Conservation (phyloP, 1,140 invertebrate genomes). For the Orussus abietinus region DNA sequence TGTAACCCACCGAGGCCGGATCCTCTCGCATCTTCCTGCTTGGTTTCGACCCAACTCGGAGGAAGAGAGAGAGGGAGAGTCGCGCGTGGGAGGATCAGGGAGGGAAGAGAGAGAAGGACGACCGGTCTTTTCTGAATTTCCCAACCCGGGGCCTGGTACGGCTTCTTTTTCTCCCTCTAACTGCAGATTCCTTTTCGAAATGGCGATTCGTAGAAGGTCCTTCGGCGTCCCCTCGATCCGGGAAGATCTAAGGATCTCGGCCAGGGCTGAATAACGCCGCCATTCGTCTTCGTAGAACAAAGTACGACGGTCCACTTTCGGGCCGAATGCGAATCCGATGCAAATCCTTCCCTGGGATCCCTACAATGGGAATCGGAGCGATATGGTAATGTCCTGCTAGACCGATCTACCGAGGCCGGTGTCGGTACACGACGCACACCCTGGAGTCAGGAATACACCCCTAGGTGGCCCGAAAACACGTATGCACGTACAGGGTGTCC, state of each 20-base stretch:
- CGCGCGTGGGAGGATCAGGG: slow-evolving; percentile 3
- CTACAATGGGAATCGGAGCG: slow-evolving; percentile 25
- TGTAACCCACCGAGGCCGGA: slow-evolving; percentile 45
- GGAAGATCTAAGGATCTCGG: too few relatives aligned
- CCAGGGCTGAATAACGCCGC: slow-evolving; percentile 14
- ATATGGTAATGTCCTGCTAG: slow-evolving; percentile 17
- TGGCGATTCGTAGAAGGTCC: too few relatives aligned
- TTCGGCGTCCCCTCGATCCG: too few relatives aligned
- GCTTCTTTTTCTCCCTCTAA: too few relatives aligned
- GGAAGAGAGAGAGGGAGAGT: slow-evolving; percentile 1
- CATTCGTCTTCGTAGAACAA: slow-evolving; percentile 37
- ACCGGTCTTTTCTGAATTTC: too few relatives aligned
- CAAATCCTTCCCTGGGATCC: slow-evolving; percentile 28
- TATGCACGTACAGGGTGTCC: too few relatives aligned
- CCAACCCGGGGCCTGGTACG: too few relatives aligned
- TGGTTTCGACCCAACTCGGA: too few relatives aligned
- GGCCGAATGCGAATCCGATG: slow-evolving; percentile 34
- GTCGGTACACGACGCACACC: slow-evolving; percentile 13
- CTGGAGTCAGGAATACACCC: slow-evolving; percentile 16
- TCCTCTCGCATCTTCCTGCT: slow-evolving; percentile 40
- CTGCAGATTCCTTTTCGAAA: too few relatives aligned
- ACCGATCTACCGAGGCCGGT: too few relatives aligned
- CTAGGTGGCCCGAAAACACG: too few relatives aligned
- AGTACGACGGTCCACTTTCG: slow-evolving; percentile 34
- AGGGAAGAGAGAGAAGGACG: slow-evolving; percentile 13